Evolutionary conservation across 2,888 invertebrate genomes (phyloP).

Genomic region (Drosophila anceps): DNA sequence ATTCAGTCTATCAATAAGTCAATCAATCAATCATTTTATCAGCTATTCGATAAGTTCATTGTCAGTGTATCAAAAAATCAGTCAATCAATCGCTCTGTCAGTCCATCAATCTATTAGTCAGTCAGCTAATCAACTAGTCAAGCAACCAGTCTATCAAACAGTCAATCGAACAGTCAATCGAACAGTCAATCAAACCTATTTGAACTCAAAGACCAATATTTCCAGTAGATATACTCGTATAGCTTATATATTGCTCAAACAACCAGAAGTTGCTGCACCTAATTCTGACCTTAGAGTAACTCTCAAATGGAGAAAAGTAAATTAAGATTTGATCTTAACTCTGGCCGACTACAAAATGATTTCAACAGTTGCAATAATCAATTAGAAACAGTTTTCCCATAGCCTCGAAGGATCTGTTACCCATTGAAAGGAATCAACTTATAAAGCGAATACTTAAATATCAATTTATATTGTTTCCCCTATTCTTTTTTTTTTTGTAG

Average conservation of each 20-base stretch:
- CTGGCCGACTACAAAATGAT: neutral
- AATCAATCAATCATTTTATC: neutral
- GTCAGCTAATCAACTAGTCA: neutral
- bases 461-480: conserved; percentile 58
- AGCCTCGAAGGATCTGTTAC: neutral
- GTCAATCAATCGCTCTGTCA: neutral
- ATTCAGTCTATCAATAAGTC: neutral
- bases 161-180: neutral
- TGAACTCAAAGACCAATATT: neutral
- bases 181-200: neutral
- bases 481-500: neutral
- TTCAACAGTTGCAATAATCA: conserved; percentile 5
- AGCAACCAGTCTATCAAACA: neutral
- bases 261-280: neutral
- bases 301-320: neutral
- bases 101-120: neutral
- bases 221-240: neutral
- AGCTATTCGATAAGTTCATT: no score
- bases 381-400: conserved; percentile 10
- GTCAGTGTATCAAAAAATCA: neutral
- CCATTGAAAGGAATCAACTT: conserved; percentile 42
- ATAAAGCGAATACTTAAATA: conserved; percentile 64
- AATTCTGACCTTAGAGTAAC: neutral
- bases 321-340: neutral
- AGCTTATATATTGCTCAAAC: neutral